These are phyloP conservation scores for Equus przewalskii DNA, from an alignment of 2,113 vertebrate genomes.

Conservation along the genomic window DNA sequence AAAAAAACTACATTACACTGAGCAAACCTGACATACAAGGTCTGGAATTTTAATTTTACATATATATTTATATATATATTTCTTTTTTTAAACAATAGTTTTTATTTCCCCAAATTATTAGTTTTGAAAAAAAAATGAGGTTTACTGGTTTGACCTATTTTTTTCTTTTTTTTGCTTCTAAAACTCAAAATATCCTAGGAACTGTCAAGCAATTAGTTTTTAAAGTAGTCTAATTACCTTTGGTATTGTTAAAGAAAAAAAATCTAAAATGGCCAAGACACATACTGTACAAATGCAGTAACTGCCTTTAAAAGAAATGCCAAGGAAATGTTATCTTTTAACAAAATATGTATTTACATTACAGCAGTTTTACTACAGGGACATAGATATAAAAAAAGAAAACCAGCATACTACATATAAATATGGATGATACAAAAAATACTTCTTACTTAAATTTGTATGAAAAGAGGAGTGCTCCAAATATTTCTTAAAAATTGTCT, in stretches of 20 bases:
- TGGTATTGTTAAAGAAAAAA: conserved; percentile 82
- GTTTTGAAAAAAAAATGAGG: conserved; percentile 79
- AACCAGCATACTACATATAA: conserved; percentile 88
- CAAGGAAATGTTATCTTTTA: conserved; percentile 83
- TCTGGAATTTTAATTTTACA: conserved; percentile 82
- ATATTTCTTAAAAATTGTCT: conserved; percentile 86
- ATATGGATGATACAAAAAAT: conserved; percentile 89
- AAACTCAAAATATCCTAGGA: conserved; percentile 77
- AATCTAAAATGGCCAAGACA: conserved; percentile 85
- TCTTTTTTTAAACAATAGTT: conserved; percentile 72
- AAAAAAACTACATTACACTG: conserved; percentile 74
- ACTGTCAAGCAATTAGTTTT: conserved; percentile 86
- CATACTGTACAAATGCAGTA: conserved; percentile 88
- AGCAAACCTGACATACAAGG: conserved; percentile 81
- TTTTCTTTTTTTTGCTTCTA: conserved; percentile 63
- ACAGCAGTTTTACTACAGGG: conserved; percentile 85
- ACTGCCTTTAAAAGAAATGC: conserved; percentile 86
- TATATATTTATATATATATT: conserved; percentile 80
- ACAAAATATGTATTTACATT: conserved; percentile 91
- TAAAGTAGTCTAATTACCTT: conserved; percentile 81
- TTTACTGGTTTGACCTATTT: conserved; percentile 73
- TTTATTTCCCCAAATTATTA: conserved; percentile 77
- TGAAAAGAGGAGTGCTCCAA: conserved; percentile 88
- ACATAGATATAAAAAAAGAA: conserved; percentile 87
- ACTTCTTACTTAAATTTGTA: conserved; percentile 87